A percentile compares a stretch with the other conserved stretches of the same genome.
phyloP scores from a whole-genome alignment of 2,113 vertebrate genomes.

The Caranx melampygus region DNA sequence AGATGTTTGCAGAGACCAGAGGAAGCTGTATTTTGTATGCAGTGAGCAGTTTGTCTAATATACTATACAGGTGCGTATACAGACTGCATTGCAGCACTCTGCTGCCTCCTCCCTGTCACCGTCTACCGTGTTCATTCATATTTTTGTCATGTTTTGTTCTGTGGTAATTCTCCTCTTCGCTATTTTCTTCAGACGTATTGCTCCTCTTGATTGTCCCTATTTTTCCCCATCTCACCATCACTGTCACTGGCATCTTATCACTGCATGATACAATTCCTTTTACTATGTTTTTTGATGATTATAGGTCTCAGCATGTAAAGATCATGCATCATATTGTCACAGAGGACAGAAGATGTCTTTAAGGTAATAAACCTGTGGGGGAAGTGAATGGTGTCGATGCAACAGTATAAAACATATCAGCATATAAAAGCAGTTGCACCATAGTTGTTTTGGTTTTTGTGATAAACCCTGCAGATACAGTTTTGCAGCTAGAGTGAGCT shows the following conservation, averaged over 20 bases:
- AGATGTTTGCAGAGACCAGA: not conserved
- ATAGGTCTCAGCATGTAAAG: not conserved
- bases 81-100: slow-evolving; percentile 40
- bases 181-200: not conserved
- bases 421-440: slow-evolving; percentile 21
- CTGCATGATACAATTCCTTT: not conserved
- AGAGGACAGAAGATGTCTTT: slow-evolving; percentile 8
- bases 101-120: not conserved
- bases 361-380: not conserved
- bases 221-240: not conserved
- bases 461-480: slow-evolving; percentile 29
- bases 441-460: slow-evolving; percentile 15
- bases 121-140: slow-evolving; percentile 3
- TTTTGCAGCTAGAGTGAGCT: slow-evolving; percentile 5
- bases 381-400: not conserved
- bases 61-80: not conserved
- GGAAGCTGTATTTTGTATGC: not conserved
- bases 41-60: not conserved
- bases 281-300: not conserved
- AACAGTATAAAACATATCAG: slow-evolving; percentile 25
- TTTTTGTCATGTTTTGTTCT: not conserved
- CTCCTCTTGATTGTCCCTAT: not conserved
- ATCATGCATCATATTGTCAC: not conserved
- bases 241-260: not conserved
- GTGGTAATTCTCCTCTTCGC: not conserved